These are phyloP conservation scores for Psettodes erumei DNA, from an alignment of 2,113 vertebrate genomes.

Conservation along the genomic window DNA sequence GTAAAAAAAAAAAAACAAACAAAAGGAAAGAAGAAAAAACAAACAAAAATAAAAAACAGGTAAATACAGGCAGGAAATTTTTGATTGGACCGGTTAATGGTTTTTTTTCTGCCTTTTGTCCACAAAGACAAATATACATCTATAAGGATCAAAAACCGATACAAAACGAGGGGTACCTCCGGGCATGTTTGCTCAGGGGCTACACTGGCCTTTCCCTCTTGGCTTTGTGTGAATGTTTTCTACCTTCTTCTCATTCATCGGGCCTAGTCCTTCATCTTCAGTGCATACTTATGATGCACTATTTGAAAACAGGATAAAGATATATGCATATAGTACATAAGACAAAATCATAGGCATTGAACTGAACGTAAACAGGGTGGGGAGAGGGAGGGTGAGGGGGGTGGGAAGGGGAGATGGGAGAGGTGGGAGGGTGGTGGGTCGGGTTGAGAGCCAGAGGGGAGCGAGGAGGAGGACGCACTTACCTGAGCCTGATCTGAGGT, in stretches of 20 bases:
- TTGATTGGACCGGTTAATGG: conserved; percentile 22
- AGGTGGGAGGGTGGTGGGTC: conserved; percentile 77
- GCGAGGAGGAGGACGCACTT: conserved; percentile 92
- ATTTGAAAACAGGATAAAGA: conserved; percentile 92
- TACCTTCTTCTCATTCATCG: conserved; percentile 93
- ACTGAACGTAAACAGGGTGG: conserved; percentile 90
- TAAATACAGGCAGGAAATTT: conserved; percentile 67
- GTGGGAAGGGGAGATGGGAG: conserved; percentile 67
- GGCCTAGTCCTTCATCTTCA: conserved; percentile 97
- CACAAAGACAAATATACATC: conserved; percentile 76
- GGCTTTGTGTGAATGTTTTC: conserved; percentile 93
- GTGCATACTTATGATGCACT: conserved; percentile 99
- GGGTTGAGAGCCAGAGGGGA: conserved; percentile 87
- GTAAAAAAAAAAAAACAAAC: conserved; percentile 34
- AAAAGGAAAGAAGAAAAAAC: conserved; percentile 21
- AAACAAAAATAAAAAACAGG: conserved; percentile 63
- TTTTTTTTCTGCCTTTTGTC: conserved; percentile 66
- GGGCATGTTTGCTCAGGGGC: conserved; percentile 96
- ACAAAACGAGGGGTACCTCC: conserved; percentile 98
- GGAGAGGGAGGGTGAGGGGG: conserved; percentile 84
- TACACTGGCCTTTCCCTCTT: conserved; percentile 99
- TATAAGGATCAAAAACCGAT: conserved; percentile 79
- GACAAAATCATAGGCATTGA: conserved; percentile 82
- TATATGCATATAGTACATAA: conserved; percentile 79
- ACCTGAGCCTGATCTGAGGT: conserved; percentile 99